Conservation (phyloP, 2,113 vertebrate species). For the Corythoichthys haematopterus region DNA sequence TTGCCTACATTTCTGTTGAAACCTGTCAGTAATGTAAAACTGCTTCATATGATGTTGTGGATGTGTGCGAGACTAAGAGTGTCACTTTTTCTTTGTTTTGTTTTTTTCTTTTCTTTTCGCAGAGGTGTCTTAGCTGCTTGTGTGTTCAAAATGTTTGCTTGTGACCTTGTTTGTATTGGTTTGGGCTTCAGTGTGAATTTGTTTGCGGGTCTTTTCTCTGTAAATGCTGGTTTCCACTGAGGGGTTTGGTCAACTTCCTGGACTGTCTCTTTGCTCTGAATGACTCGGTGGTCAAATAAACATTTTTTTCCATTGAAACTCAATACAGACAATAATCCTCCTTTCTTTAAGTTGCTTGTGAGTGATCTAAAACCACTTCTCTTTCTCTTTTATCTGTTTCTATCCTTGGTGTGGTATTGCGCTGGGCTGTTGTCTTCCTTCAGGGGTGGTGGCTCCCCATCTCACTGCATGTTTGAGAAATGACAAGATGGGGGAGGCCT, state of each 20-base stretch:
- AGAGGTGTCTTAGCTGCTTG: conserved; percentile 58
- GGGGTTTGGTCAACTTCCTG: conserved; percentile 82
- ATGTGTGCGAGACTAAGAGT: conserved; percentile 60
- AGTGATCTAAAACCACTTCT: conserved; percentile 85
- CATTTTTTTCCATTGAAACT: conserved; percentile 87
- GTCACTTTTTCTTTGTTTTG: conserved; percentile 57
- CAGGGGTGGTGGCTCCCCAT: conserved; percentile 98
- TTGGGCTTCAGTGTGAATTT: conserved; percentile 40
- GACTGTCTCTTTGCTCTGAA: conserved; percentile 84
- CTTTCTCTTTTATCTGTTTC: conserved; percentile 66
- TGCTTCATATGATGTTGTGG: conserved; percentile 77
- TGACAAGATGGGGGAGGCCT: conserved; percentile 98
- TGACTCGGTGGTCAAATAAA: conserved; percentile 88
- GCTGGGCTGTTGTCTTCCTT: conserved; percentile 72
- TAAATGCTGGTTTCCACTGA: conserved; percentile 83
- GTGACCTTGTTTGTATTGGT: conserved; percentile 8
- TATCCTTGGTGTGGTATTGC: conserved; percentile 59
- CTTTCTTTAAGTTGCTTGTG: conserved; percentile 79
- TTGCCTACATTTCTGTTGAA: conserved; percentile 74
- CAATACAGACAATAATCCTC: conserved; percentile 82
- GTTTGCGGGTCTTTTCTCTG: conserved; percentile 56
- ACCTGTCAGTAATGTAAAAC: conserved; percentile 81
- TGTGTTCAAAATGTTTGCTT: conserved; percentile 41
- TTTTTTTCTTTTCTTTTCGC: conserved; percentile 44
- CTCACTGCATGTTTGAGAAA: conserved; percentile 98